These are phyloP conservation scores for Paradisaea rubra DNA, from an alignment of 2,113 vertebrate species.

Conservation along the genomic window DNA sequence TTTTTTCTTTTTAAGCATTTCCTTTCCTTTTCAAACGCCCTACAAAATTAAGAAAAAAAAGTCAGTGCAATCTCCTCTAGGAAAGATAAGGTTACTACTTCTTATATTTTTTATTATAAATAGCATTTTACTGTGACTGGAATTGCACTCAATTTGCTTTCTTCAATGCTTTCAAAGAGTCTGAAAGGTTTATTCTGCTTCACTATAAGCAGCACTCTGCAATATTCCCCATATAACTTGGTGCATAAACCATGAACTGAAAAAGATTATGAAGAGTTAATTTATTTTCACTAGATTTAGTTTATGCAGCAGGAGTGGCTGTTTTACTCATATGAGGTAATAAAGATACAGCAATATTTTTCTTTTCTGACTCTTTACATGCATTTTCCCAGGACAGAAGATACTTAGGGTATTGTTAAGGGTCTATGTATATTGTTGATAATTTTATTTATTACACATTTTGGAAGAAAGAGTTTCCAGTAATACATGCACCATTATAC, in stretches of 20 bases:
- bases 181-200: constrained; percentile 10
- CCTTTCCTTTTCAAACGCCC: not conserved
- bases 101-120: not conserved
- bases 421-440: not conserved
- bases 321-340: not conserved
- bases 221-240: not conserved
- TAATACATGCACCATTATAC: not conserved
- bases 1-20: not conserved
- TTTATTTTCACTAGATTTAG: constrained; percentile 16
- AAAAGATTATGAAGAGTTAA: constrained; percentile 33
- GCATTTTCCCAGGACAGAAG: not conserved
- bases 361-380: not conserved
- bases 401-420: not conserved
- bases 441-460: not conserved
- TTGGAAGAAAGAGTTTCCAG: not conserved
- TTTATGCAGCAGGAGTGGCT: not conserved
- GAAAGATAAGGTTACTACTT: constrained; percentile 5
- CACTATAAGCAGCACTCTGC: not conserved
- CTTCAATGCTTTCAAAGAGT: not conserved
- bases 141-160: not conserved
- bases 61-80: not conserved
- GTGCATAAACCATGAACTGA: constrained; percentile 3
- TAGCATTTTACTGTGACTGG: not conserved
- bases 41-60: not conserved
- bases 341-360: not conserved